A percentile compares a stretch with the other conserved stretches of the same genome.
phyloP scores from a whole-genome alignment of 2,888 invertebrate genomes.

The Lithodes maja region DNA sequence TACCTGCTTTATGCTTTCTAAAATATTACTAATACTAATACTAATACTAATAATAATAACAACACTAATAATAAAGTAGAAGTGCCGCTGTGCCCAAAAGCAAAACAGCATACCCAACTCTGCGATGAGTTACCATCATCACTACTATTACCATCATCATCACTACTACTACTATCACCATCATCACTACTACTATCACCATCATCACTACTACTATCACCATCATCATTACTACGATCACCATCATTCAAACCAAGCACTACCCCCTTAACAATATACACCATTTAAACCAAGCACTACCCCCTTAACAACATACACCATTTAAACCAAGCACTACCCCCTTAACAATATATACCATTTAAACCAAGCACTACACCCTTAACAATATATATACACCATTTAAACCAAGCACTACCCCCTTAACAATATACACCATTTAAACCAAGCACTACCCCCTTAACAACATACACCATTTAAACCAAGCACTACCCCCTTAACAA shows the following conservation, averaged over 20 bases:
- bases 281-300: neutral
- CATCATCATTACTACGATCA: neutral
- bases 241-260: neutral
- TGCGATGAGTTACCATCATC: neutral
- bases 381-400: too few relatives aligned
- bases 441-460: too few relatives aligned
- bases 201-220: neutral
- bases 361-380: neutral
- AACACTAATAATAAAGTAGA: too few relatives aligned
- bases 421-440: too few relatives aligned
- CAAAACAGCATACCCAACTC: too few relatives aligned
- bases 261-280: neutral
- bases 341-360: too few relatives aligned
- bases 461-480: too few relatives aligned
- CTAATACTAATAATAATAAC: too few relatives aligned
- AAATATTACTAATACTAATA: neutral
- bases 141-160: neutral
- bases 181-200: neutral
- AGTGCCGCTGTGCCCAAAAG: too few relatives aligned
- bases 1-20: neutral
- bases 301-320: neutral
- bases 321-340: neutral
- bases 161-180: neutral
- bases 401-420: too few relatives aligned
- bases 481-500: too few relatives aligned